Evolutionary conservation across 2,888 invertebrate genomes (phyloP).

Genomic region (Nezara viridula): DNA sequence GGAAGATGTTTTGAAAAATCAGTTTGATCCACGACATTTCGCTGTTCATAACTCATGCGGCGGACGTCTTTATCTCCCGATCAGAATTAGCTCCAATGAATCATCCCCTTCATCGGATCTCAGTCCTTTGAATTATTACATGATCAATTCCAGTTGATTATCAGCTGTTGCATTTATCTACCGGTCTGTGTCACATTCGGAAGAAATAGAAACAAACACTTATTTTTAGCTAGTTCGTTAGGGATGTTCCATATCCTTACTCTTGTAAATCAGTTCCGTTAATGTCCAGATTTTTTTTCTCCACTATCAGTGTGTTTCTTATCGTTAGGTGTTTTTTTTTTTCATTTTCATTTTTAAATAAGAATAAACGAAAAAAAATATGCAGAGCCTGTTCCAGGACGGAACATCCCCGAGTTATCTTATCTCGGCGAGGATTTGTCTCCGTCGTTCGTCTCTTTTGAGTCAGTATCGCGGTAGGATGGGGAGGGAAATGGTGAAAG

Average conservation of each 20-base stretch:
- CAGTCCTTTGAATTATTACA: background rate
- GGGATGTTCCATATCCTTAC: background rate
- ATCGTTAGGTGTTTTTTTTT: no score
- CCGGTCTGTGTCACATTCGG: background rate
- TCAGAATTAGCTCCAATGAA: conserved; percentile 39
- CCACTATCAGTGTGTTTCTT: background rate
- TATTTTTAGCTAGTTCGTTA: background rate
- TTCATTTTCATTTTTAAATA: background rate
- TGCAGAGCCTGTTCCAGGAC: background rate
- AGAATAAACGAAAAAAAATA: background rate
- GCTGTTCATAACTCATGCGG: conserved; percentile 8
- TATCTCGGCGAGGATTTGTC: conserved; percentile 13
- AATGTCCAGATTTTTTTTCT: background rate
- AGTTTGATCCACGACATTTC: conserved; percentile 23
- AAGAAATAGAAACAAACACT: background rate
- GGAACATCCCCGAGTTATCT: conserved; percentile 36
- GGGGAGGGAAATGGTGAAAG: background rate
- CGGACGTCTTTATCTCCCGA: background rate
- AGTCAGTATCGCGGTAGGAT: background rate
- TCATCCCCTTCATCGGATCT: conserved; percentile 23
- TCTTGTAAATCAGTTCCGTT: background rate
- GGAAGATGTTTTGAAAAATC: conserved; percentile 41
- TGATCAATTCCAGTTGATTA: background rate
- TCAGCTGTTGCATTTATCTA: background rate
- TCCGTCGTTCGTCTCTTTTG: background rate